Base-by-base conservation (phyloP, 2,797 vertebrate genomes). In the Cossypha niveicapilla region DNA sequence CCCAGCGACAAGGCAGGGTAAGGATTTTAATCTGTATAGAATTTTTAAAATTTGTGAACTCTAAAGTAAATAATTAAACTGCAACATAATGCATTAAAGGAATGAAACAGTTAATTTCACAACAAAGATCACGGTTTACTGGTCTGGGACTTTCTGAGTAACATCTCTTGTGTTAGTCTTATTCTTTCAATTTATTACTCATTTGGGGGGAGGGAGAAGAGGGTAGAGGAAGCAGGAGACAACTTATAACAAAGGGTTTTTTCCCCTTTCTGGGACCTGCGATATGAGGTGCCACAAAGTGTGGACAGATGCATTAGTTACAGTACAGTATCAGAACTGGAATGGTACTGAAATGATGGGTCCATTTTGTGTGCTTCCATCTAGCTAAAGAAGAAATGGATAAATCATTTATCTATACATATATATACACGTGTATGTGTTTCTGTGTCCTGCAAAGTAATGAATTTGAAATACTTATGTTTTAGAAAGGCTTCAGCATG, bases 1-100 rank as follows among this genome's bases (percentile, higher is more conserved):
- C 99, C 89, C 98, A 99, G 87, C 98, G 98, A 90, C 98, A 99
- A 93, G 99, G 99, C 97, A 98, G 99, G 98, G 99, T 99, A 98
- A 99, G 99, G 96, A 74, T 66, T 94, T 87, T 79, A 74, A 66
- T 73, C 32, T 74, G 3, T 50, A 18, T 8, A 23, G 50, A 60
- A 18, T 17, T 51, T 32, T 23, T 4, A 9, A 23, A 45, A 23
- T n/a, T 51, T 10, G 7, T 66, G 25, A 79, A 51, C 17, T 88
- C 9, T 44, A 63, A 57, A 41, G 32, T 32, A 8, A 75, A 54
- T 54, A 44, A 75, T 50, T 83, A 28, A 86, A 62, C 1, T 4
- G 6, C 19, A 61, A 4, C 24, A 13, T 72, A 48, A 60, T 51
- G 23, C 1, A 7, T 81, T 47, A 68, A 45, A 22, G 22, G 18